Evolutionary conservation across 35 echinoderm and acorn worm species (phyloP), one percentile per base, ranked within the genome.

Genomic region (Chiridota heheva): DNA sequence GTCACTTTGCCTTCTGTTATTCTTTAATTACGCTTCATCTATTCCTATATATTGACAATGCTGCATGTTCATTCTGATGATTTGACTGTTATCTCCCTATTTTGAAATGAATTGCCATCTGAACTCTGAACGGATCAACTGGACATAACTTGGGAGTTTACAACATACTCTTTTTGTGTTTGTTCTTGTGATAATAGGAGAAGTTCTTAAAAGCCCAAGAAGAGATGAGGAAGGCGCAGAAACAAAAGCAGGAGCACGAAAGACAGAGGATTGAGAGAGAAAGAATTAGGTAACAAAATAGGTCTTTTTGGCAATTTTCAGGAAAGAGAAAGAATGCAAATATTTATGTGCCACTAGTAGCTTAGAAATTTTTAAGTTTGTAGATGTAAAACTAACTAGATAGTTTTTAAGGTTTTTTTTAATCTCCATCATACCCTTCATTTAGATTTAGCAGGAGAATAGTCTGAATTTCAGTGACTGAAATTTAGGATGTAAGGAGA

Each of bases 181-280:
- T 80, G 29, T 56, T 76, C 43, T 25, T 44, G 12, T 59, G 56
- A 38, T 34, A 60, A 44, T 56, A 89, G 86, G 86, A 58, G 18
- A 75, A 83, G 56, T 37, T 46, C 51, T 73, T 80, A 39, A 95
- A 89, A 49, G 63, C 63, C 30, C 93, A 96, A 41, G 93, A 96
- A 60, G 83, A 90, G 62, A 51, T 90, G 31, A 68, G 88, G 51
- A 96, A 90, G 73, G 83, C 82, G 40, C 93, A 91, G 39, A 86
- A 81, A 42, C 77, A 96, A 29, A 67, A 86, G 8, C 78, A 72
- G 28, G 93, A 96, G 60, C 60, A 86, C 36, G 93, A 96, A 51
- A 58, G 93, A 73, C 67, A 65, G 24, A 42, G 88, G 31, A 22
- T 77, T 62, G 93, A 96, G 36, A 64, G 93, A 61, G 93, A 96